Conservation (phyloP, 2,797 vertebrate genomes). For the Catamblyrhynchus diadema region DNA sequence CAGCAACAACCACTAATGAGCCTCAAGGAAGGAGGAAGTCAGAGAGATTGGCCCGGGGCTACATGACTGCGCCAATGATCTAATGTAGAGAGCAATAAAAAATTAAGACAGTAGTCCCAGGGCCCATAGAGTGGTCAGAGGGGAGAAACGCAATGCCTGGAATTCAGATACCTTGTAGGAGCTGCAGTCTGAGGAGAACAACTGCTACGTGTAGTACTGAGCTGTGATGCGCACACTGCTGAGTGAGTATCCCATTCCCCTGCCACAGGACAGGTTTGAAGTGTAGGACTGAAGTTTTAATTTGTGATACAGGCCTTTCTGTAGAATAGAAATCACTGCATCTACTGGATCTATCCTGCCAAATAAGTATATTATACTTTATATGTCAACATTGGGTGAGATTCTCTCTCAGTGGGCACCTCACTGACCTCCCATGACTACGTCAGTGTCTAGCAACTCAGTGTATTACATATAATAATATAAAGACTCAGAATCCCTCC, state of each 20-base stretch:
- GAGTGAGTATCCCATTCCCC: not conserved
- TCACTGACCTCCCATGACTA: not conserved
- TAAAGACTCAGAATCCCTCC: not conserved
- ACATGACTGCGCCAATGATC: not conserved
- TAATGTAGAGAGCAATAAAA: not conserved
- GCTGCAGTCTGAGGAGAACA: not conserved
- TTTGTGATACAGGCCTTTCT: fast-evolving
- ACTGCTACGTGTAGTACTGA: fast-evolving
- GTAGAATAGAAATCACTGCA: not conserved
- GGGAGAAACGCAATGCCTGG: not conserved
- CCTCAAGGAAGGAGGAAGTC: not conserved
- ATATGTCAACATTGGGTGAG: not conserved
- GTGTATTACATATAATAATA: not conserved
- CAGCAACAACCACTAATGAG: not conserved
- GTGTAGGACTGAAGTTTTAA: not conserved
- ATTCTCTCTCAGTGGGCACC: not conserved
- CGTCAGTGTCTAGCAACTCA: not conserved
- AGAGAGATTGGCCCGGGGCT: not conserved
- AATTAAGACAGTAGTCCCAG: not conserved
- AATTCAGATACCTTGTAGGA: not conserved
- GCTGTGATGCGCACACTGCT: not conserved
- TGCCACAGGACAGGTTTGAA: not conserved
- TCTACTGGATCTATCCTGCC: not conserved
- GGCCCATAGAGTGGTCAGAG: not conserved
- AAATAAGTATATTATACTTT: not conserved